Evolutionary conservation across 1,140 invertebrate species (phyloP), one percentile per base, ranked within the genome.

Genomic region (Asbolus verrucosus): DNA sequence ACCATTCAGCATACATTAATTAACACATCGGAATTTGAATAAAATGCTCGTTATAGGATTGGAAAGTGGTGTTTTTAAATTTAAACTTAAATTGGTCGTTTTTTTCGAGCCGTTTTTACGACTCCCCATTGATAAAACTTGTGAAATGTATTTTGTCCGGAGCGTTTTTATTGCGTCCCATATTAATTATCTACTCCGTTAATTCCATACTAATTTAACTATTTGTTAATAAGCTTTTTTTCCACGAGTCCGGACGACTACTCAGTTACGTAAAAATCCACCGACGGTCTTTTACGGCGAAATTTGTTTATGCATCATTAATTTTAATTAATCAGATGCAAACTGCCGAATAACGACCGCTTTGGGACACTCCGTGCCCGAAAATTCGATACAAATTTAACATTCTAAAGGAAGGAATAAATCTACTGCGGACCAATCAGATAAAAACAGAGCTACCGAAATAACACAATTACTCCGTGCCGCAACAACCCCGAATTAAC

Each of bases 21-120:
- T 78, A 78, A 78, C 76, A 78, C 76, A 76, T 78, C 69, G 59
- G 50, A 43, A 78, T 78, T 78, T 78, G 75, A 78, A 78, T 78
- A 78, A 78, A 78, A 78, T 72, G 70, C 68, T 66, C 76, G 71
- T 77, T 76, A 77, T 70, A 50, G 65, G 75, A 77, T 77, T 75
- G 76, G 75, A 77, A 76, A 77, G 75, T 77, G 73, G 70, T 76
- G 71, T 73, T 73, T 73, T 73, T 67, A 63, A 71, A 72, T 75
- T 71, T 73, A 70, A 54, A 54, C 46, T 67, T 50, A 46, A 76
- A 74, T 71, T 66, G 73, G 36, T 68, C 33, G 67, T 15, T 60
- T 59, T 72, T 75, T 71, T 54, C 21, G 16, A 13, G 43, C 6
- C 46, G 46, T n/a, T 36, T 76, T 71, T 71, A 68, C 73, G 63